Base-by-base conservation (phyloP, 2,113 vertebrate species). In the Gallinago jamesoni region DNA sequence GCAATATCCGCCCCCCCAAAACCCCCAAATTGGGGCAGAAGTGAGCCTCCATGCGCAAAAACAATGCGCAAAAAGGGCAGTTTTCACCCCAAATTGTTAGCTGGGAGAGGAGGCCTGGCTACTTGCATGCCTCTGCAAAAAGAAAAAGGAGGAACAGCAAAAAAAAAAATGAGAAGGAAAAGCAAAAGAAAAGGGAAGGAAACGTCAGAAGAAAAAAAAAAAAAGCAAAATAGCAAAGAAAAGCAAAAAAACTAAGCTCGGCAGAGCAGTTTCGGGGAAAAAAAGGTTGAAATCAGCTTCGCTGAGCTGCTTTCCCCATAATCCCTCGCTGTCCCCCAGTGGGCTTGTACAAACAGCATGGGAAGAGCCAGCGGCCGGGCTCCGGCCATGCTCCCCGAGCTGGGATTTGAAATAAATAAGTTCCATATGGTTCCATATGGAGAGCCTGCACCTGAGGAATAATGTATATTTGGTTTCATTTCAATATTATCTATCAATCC, bases 311-410 rank as follows among this genome's bases (percentile, higher is more conserved):
- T 84, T 90, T 86, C 19, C 96, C 97, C 90, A 95, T 11, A 95
- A 97, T 93, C 81, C 96, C 82, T 62, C 33, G 37, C 91, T 89
- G 83, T 63, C 91, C 97, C 95, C 94, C 92, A 86, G 97, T 20
- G 92, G 66, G 83, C 83, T 94, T 85, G 93, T 13, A 75, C 93
- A 97, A 97, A 97, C 92, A 93, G 43, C 48, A 63, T 2, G 43
- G 14, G 30, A 50, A 22, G 17, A 25, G 45, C 47, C 59, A 75
- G 90, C 70, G 67, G 76, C 55, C 17, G 21, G 45, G 73, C 89
- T 74, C 93, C 43, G 76, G 83, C 91, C 94, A 15, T 62, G 41
- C 94, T 96, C 72, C 95, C 82, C 35, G 30, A 17, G 31, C 60
- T 4, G 52, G 48, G 69, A 45, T 10, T 33, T 93, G 90, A 70